These are phyloP conservation scores for Mamestra brassicae DNA, from an alignment of 2,888 invertebrate species.

Conservation along the genomic window DNA sequence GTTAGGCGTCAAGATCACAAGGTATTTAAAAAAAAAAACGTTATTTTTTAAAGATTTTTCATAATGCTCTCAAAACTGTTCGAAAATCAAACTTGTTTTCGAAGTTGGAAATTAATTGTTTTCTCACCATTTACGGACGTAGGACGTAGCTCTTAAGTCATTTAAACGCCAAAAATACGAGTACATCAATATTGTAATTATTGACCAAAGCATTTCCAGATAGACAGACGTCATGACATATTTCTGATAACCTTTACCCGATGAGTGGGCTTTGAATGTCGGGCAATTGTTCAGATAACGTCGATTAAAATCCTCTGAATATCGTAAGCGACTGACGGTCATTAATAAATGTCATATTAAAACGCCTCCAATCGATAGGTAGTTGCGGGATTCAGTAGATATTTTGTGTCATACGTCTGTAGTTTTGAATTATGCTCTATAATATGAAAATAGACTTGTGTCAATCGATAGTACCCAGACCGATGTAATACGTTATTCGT, in stretches of 20 bases:
- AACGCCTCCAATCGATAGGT: conserved; percentile 3
- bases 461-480: background rate
- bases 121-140: too few species aligned
- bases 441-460: too few species aligned
- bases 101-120: too few species aligned
- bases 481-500: too few species aligned
- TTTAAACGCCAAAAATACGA: conserved; percentile 8
- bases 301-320: conserved; percentile 21
- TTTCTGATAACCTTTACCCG: conserved; percentile 52
- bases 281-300: conserved; percentile 46
- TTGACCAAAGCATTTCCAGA: conserved; percentile 21
- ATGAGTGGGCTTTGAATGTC: conserved; percentile 36
- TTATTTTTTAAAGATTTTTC: too few species aligned
- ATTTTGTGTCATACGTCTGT: too few species aligned
- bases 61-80: too few species aligned
- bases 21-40: too few species aligned
- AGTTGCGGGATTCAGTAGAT: background rate
- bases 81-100: too few species aligned
- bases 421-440: too few species aligned
- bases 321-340: background rate
- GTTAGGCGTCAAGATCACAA: too few species aligned
- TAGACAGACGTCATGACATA: conserved; percentile 37
- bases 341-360: conserved; percentile 21
- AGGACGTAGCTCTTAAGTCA: conserved; percentile 24
- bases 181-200: conserved; percentile 2